These are phyloP conservation scores for Epinotia demarniana DNA, from an alignment of 2,888 invertebrate species.

Conservation along the genomic window DNA sequence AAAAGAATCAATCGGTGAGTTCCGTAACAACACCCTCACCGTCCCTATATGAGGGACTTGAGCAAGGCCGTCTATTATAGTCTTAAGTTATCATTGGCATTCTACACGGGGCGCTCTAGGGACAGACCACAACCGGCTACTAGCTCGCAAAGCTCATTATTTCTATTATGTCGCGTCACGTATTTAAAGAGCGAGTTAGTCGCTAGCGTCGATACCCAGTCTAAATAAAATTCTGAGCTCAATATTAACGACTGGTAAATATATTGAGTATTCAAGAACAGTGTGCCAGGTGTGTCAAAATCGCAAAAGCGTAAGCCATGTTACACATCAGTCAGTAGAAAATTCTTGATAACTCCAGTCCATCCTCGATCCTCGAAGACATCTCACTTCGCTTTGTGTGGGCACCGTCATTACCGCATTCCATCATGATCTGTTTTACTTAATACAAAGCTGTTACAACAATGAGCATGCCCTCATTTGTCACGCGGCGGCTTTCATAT, in stretches of 20 bases:
- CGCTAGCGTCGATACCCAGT: no score
- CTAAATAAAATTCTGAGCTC: no score
- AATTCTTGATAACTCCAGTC: not conserved
- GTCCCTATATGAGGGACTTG: no score
- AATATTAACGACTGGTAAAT: not conserved
- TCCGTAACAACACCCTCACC: not conserved
- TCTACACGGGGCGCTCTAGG: no score
- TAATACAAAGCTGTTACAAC: constrained; percentile 68
- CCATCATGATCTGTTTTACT: constrained; percentile 65
- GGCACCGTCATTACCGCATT: constrained; percentile 48
- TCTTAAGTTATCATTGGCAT: no score
- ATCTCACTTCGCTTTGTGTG: constrained; percentile 39
- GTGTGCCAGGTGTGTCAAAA: not conserved
- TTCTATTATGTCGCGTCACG: no score
- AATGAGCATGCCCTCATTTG: constrained; percentile 69
- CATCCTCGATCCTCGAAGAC: constrained; percentile 18
- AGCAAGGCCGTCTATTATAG: no score
- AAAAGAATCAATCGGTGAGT: not conserved
- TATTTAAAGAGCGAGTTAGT: no score
- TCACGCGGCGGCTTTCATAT: constrained; percentile 63
- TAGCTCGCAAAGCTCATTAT: no score
- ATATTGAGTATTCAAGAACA: not conserved
- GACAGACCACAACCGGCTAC: no score
- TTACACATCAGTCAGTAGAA: not conserved
- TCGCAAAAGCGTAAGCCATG: not conserved